Conservation (phyloP, 2,797 vertebrate genomes). For the Manis crassicaudata region DNA sequence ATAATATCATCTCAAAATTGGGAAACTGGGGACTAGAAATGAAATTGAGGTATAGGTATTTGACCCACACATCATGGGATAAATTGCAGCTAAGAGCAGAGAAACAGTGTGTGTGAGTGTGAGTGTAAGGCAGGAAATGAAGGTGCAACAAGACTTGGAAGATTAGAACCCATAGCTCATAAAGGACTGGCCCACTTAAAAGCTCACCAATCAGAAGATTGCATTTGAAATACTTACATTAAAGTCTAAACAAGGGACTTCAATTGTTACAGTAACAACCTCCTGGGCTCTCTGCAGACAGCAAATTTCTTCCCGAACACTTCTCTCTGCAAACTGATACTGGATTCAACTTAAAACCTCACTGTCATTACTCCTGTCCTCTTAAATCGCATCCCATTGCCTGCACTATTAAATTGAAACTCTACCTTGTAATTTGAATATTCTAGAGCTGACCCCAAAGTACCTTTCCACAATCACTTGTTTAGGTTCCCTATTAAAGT, state of each 20-base stretch:
- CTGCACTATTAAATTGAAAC: neutral
- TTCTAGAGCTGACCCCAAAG: neutral
- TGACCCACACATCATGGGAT: constrained; percentile 50
- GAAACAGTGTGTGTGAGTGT: neutral
- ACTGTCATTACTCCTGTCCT: neutral
- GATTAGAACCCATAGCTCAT: neutral
- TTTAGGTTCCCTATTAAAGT: neutral
- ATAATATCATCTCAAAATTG: constrained; percentile 57
- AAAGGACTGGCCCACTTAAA: neutral
- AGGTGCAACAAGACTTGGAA: neutral
- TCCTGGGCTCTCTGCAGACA: neutral
- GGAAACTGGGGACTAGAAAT: constrained; percentile 35
- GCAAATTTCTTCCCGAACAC: neutral
- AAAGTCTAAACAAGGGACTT: neutral
- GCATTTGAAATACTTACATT: neutral
- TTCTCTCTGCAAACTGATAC: neutral
- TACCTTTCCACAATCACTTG: neutral
- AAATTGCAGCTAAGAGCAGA: neutral
- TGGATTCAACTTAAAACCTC: neutral
- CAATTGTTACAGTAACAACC: neutral
- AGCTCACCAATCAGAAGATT: neutral
- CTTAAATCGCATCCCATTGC: neutral
- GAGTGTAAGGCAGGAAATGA: neutral
- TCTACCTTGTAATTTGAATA: neutral
- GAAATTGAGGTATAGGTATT: constrained; percentile 49